A percentile compares a stretch with the other conserved stretches of the same genome.
These are phyloP conservation scores for Scaptomyza parva DNA, from an alignment of 2,888 invertebrate species.

Conservation along the genomic window DNA sequence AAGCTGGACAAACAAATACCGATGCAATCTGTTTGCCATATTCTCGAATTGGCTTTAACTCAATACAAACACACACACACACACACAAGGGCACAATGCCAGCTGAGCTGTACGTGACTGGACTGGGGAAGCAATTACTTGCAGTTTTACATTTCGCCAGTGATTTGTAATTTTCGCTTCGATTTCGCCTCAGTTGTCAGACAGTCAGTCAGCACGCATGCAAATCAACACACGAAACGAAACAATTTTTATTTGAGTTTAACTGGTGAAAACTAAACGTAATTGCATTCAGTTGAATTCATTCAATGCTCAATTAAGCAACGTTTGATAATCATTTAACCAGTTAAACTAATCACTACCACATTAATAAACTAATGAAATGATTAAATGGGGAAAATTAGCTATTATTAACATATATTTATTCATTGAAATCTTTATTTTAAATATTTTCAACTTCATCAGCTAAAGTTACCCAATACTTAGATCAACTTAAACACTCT, in stretches of 20 bases:
- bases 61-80: background rate
- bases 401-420: no score
- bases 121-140: slow-evolving; percentile 1
- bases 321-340: slow-evolving; percentile 17
- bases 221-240: slow-evolving; percentile 48
- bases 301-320: slow-evolving; percentile 53
- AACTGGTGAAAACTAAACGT: slow-evolving; percentile 60
- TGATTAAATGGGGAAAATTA: no score
- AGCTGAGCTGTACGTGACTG: slow-evolving; percentile 41
- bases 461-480: no score
- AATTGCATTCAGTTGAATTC: slow-evolving; percentile 39
- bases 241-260: slow-evolving; percentile 36
- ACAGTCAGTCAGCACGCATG: slow-evolving; percentile 46
- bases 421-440: background rate
- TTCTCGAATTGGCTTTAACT: slow-evolving; percentile 28
- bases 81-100: slow-evolving; percentile 40
- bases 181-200: slow-evolving; percentile 25
- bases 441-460: no score
- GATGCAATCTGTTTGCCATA: slow-evolving; percentile 29
- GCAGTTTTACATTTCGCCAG: slow-evolving; percentile 5
- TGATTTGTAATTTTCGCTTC: slow-evolving; percentile 43
- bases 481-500: no score
- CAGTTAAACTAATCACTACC: slow-evolving; percentile 18
- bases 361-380: background rate
- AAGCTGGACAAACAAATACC: slow-evolving; percentile 35